A percentile compares a stretch with the other conserved stretches of the same genome.
Evolutionary conservation across 2,797 vertebrate species (phyloP).

Genomic region (Schizopygopsis malacanthus): DNA sequence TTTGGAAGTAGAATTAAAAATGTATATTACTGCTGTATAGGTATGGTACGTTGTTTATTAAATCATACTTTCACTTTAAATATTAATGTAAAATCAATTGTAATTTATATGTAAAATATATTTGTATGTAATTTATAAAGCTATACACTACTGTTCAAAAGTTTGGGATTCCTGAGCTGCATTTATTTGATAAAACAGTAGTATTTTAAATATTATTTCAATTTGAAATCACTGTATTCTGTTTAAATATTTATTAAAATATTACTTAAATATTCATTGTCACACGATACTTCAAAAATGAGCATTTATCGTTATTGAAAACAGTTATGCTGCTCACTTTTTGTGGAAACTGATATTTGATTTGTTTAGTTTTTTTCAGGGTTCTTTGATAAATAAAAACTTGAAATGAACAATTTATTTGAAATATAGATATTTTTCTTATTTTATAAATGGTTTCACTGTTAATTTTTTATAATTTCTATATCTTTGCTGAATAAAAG

Average conservation of each 20-base stretch:
- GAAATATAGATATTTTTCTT: neutral
- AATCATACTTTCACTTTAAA: neutral
- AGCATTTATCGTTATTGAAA: neutral
- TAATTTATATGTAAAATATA: neutral
- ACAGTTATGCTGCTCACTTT: neutral
- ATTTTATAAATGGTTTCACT: neutral
- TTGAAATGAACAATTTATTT: neutral
- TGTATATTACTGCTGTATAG: neutral
- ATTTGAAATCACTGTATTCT: neutral
- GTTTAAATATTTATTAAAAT: neutral
- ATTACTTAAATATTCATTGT: neutral
- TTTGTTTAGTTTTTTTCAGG: too few relatives aligned
- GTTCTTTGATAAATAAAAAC: neutral
- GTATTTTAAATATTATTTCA: neutral
- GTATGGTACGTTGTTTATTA: neutral
- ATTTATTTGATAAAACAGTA: neutral
- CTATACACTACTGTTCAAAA: constrained; percentile 1
- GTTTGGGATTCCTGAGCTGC: neutral
- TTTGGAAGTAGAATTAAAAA: neutral
- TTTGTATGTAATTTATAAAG: neutral
- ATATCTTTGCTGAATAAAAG: neutral
- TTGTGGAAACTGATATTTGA: neutral
- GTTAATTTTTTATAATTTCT: neutral
- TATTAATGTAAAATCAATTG: neutral
- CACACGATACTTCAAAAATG: neutral